Conservation (phyloP, 2,113 vertebrate genomes). For the Prietella phreatophila region DNA sequence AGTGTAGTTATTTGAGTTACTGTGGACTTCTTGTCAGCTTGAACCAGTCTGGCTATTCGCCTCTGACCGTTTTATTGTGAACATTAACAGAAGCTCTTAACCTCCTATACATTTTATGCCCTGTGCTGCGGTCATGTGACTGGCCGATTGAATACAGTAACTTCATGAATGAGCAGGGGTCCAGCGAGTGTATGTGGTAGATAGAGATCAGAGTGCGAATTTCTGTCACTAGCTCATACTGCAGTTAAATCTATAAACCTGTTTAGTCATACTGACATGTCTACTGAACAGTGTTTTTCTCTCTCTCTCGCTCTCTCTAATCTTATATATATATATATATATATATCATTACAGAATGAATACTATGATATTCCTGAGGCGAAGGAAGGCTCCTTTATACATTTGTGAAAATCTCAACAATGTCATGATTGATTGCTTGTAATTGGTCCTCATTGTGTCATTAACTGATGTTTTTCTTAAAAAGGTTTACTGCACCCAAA, state of each 20-base stretch:
- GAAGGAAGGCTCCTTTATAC: conserved; percentile 3
- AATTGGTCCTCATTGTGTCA: not conserved
- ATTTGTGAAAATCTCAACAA: not conserved
- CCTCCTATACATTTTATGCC: not conserved
- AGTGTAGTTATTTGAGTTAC: not conserved
- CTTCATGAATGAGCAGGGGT: not conserved
- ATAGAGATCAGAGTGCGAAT: not conserved
- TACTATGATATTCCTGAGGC: not conserved
- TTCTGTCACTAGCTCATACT: not conserved
- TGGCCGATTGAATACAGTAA: not conserved
- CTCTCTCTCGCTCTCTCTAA: too few species aligned
- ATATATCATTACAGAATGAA: not conserved
- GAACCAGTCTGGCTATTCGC: not conserved
- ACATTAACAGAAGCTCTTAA: not conserved
- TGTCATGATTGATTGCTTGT: not conserved
- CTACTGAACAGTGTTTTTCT: too few species aligned
- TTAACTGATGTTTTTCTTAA: not conserved
- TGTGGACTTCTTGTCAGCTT: not conserved
- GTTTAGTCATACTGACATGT: too few species aligned
- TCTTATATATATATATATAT: too few species aligned
- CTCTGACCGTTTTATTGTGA: not conserved
- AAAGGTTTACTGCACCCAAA: not conserved
- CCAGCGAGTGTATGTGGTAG: not conserved
- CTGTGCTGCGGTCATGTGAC: not conserved
- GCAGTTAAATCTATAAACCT: too few species aligned